Base-by-base conservation (phyloP, 2,797 vertebrate species). In the Monodelphis domestica region DNA sequence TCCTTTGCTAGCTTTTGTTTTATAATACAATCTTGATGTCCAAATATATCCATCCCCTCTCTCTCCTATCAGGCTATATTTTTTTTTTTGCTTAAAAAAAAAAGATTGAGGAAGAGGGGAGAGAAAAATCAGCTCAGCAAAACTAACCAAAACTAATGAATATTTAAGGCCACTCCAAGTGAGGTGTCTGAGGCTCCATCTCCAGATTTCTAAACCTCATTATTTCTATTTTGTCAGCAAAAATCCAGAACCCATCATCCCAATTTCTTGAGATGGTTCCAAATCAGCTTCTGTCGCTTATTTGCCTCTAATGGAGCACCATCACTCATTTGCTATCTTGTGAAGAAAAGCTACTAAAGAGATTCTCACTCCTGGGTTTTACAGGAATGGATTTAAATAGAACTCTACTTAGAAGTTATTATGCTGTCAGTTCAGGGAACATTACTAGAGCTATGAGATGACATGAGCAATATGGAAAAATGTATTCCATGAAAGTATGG, bases 51-150 rank as follows among this genome's bases (percentile, higher is more conserved):
- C 24, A 12, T 78, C 63, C n/a, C n/a, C 24, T 45, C 38, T 45
- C 38, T 38, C 7, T 78, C 38, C 21, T 78, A 45, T 45, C 38
- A 78, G 38, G 21, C 2, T 78, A 45, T 78, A n/a, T n/a, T n/a
- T n/a, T n/a, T n/a, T n/a, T 45, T 21, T 78, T 38, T 78, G 17
- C 78, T 45, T 6, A 33, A 28, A 92, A 93, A 93, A 57, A 87
- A 90, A 95, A 91, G 26, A 5, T 0, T 24, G 45, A 17, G 5
- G 12, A 33, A 1, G 5, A 12, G 3, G 4, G 2, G n/a, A 17
- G 54, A 92, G 52, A 53, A 91, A 95, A 93, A 38, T 88, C 21
- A 89, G 29, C 92, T 94, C 2, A 51, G 87, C 50, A 95, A 78
- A 45, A 78, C 17, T 38, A 78, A 78, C n/a, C n/a, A 45, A 78